These are phyloP conservation scores for Cebus imitator DNA, from an alignment of 2,113 vertebrate genomes.

Conservation along the genomic window DNA sequence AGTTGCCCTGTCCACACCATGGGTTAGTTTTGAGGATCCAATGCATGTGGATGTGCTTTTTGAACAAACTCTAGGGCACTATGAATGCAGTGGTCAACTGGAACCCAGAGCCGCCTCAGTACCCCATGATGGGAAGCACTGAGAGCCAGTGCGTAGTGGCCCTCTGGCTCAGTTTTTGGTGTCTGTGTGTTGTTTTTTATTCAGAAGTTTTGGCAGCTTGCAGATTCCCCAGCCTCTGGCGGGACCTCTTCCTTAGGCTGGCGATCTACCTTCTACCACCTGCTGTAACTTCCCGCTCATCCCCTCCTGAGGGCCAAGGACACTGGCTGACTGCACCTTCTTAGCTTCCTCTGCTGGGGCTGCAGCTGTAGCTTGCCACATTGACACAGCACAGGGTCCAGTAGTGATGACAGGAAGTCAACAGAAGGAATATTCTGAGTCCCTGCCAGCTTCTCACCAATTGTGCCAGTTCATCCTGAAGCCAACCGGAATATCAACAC, in stretches of 20 bases:
- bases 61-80: background rate
- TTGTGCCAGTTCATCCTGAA: background rate
- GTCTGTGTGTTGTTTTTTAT: background rate
- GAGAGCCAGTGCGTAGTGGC: background rate
- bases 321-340: background rate
- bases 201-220: background rate
- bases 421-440: background rate
- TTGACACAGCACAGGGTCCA: background rate
- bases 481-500: background rate
- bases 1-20: background rate
- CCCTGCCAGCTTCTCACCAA: background rate
- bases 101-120: background rate
- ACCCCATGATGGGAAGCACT: accelerated
- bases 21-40: background rate
- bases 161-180: background rate
- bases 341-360: background rate
- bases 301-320: background rate
- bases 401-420: background rate
- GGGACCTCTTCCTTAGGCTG: background rate
- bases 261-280: background rate
- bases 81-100: accelerated
- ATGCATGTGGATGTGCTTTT: background rate
- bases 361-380: background rate
- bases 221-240: background rate
- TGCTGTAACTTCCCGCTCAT: slow-evolving; percentile 9